Conservation (phyloP, 2,797 vertebrate species). For the Anguilla pacifica region DNA sequence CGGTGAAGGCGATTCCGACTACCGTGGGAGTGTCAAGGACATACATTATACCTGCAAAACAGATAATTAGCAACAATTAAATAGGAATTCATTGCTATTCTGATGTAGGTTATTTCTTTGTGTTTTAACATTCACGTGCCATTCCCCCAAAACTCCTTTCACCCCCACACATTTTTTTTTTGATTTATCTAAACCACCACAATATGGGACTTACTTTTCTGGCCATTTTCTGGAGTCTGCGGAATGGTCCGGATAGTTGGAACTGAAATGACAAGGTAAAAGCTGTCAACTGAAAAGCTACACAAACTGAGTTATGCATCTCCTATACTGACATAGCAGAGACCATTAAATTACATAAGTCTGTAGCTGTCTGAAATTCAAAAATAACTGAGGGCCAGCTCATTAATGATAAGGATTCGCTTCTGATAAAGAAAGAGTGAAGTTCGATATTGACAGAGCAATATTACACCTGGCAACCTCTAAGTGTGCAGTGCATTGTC, state of each 20-base stretch:
- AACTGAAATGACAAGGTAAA: conserved; percentile 45
- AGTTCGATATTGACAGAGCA: neutral
- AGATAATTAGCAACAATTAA: conserved; percentile 28
- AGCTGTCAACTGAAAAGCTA: neutral
- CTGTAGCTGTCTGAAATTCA: neutral
- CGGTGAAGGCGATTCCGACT: conserved; percentile 93
- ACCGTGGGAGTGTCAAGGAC: conserved; percentile 88
- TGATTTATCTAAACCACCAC: neutral
- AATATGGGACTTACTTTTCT: conserved; percentile 42
- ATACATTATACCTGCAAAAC: conserved; percentile 70
- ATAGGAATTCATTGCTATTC: conserved; percentile 1
- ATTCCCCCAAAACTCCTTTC: neutral
- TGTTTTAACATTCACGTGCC: neutral
- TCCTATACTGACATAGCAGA: neutral
- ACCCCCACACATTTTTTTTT: neutral
- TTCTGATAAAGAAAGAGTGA: neutral
- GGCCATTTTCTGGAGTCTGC: neutral
- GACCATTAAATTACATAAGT: neutral
- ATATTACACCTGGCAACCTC: neutral
- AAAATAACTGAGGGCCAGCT: neutral
- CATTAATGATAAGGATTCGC: neutral
- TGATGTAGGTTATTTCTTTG: neutral
- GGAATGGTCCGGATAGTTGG: neutral
- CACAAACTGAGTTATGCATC: neutral
- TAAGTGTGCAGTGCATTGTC: neutral